These are phyloP conservation scores for Camptogramma bilineatum DNA, from an alignment of 2,888 invertebrate species.

Conservation along the genomic window DNA sequence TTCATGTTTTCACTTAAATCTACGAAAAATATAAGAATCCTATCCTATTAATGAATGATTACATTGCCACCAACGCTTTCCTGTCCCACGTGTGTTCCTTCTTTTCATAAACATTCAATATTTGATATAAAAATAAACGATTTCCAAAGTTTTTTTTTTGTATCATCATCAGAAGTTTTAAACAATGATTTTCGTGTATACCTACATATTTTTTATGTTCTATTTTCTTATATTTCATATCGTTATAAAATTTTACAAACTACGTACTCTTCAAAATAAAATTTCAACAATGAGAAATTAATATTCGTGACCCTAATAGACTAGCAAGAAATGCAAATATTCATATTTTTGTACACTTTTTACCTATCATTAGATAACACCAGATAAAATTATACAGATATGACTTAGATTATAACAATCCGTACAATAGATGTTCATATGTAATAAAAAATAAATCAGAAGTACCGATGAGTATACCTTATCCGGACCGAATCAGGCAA, in stretches of 20 bases:
- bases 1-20: conserved; percentile 24
- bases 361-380: conserved; percentile 83
- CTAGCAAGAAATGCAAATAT: conserved; percentile 83
- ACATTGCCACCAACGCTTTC: conserved; percentile 55
- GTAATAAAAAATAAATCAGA: conserved; percentile 14
- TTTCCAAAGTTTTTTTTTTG: conserved; percentile 64
- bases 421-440: conserved; percentile 53
- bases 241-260: conserved; percentile 44
- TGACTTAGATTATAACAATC: conserved; percentile 81
- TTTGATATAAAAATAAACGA: conserved; percentile 81
- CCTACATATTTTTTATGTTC: conserved; percentile 57
- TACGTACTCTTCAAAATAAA: conserved; percentile 59
- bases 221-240: conserved; percentile 36
- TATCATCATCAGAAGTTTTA: conserved; percentile 62
- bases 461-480: conserved; percentile 9
- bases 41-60: conserved; percentile 36
- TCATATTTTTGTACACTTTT: conserved; percentile 81
- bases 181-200: conserved; percentile 48
- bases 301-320: conserved; percentile 79
- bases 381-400: conserved; percentile 81
- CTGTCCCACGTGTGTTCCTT: conserved; percentile 55
- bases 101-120: conserved; percentile 70
- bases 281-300: conserved; percentile 56
- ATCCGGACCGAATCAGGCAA: not conserved
- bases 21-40: conserved; percentile 35